Conservation (phyloP, 2,113 vertebrate species). For the Macrotus californicus region DNA sequence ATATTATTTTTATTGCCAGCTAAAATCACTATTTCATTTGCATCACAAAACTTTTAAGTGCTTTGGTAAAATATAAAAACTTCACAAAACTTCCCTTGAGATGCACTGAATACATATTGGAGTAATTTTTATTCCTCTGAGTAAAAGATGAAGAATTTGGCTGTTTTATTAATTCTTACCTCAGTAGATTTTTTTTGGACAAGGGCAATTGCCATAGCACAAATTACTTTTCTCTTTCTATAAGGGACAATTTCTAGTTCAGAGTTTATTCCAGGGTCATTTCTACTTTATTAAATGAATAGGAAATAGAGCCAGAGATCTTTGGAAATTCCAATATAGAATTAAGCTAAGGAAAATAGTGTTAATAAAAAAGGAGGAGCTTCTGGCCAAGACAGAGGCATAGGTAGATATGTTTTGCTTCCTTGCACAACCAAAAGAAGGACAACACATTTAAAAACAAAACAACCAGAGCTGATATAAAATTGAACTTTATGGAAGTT, state of each 20-base stretch:
- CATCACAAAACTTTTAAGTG: slow-evolving; percentile 48
- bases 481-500: no score
- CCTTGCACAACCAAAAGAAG: no score
- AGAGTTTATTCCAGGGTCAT: not conserved
- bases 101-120: not conserved
- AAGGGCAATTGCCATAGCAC: not conserved
- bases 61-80: slow-evolving; percentile 56
- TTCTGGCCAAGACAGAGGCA: no score
- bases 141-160: slow-evolving; percentile 42
- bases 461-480: no score
- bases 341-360: not conserved
- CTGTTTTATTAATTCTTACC: slow-evolving; percentile 41
- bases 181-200: slow-evolving; percentile 1
- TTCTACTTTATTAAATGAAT: not conserved
- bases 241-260: slow-evolving; percentile 1
- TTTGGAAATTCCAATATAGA: not conserved
- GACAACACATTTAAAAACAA: no score
- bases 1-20: slow-evolving; percentile 47
- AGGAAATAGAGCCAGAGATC: not conserved
- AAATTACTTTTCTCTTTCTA: slow-evolving; percentile 35
- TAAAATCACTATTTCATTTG: slow-evolving; percentile 54
- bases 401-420: no score
- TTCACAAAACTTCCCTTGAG: slow-evolving; percentile 48
- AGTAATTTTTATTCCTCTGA: slow-evolving; percentile 51
- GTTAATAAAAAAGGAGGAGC: no score